Evolutionary conservation across 1,140 invertebrate species (phyloP).

Genomic region (Hesperophylax magnus): DNA sequence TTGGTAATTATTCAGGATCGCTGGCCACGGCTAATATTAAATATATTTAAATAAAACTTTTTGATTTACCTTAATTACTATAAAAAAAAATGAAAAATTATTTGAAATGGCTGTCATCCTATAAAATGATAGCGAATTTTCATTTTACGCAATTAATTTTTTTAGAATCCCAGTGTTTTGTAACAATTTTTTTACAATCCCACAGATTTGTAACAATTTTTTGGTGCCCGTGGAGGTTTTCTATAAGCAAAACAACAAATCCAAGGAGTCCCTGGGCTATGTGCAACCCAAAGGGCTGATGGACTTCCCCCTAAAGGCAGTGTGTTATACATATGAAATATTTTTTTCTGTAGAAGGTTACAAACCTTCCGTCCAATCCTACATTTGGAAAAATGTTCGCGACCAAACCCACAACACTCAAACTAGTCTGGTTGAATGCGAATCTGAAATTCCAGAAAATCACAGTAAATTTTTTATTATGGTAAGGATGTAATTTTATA

Average conservation of each 20-base stretch:
- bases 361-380: constrained; percentile 80
- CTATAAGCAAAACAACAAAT: constrained; percentile 83
- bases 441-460: constrained; percentile 71
- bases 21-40: no score
- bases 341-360: constrained; percentile 86
- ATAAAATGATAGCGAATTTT: no score
- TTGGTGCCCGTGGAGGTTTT: constrained; percentile 85
- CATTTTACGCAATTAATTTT: no score
- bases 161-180: no score
- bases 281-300: constrained; percentile 77
- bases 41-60: no score
- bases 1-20: no score
- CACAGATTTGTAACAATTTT: constrained; percentile 89
- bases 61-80: no score
- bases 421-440: constrained; percentile 77
- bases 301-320: constrained; percentile 86
- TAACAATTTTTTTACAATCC: not conserved
- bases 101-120: no score
- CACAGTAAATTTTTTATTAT: constrained; percentile 80
- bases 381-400: constrained; percentile 80
- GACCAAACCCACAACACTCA: constrained; percentile 76
- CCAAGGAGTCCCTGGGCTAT: constrained; percentile 80
- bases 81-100: no score
- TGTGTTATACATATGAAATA: constrained; percentile 90
- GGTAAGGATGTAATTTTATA: constrained; percentile 65